Conservation (phyloP, 2,888 invertebrate genomes). For the Ischnus inquisitorius region DNA sequence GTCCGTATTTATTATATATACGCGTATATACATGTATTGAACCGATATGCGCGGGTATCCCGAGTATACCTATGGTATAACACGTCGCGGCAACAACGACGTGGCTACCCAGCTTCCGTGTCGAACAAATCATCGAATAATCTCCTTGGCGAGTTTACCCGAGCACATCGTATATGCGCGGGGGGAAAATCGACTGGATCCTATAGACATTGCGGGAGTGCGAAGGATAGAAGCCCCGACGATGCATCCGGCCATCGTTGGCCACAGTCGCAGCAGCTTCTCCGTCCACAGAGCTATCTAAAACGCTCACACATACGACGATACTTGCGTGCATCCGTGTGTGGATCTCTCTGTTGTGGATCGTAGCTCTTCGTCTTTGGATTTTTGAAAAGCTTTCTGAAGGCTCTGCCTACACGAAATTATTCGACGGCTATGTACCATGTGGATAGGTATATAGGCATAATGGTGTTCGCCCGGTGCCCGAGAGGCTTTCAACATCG, state of each 20-base stretch:
- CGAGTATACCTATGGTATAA: slow-evolving; percentile 13
- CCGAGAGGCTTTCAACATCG: slow-evolving; percentile 33
- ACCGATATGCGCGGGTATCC: slow-evolving; percentile 4
- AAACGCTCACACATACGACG: neutral
- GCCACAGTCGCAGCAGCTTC: slow-evolving; percentile 14
- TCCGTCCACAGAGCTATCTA: slow-evolving; percentile 5
- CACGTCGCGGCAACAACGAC: slow-evolving; percentile 50
- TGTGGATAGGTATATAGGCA: slow-evolving; percentile 30
- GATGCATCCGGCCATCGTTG: slow-evolving; percentile 44
- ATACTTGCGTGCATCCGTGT: neutral
- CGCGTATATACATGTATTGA: neutral
- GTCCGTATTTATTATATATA: neutral
- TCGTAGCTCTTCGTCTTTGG: slow-evolving; percentile 29
- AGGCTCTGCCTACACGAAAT: slow-evolving; percentile 21
- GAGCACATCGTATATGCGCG: slow-evolving; percentile 27
- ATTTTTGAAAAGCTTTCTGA: slow-evolving; percentile 35
- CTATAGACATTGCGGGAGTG: slow-evolving; percentile 57
- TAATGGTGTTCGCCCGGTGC: slow-evolving; percentile 40
- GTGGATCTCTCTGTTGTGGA: neutral
- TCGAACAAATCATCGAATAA: slow-evolving; percentile 70
- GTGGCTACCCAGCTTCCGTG: slow-evolving; percentile 52
- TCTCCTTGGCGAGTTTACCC: slow-evolving; percentile 67
- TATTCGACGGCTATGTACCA: slow-evolving; percentile 40
- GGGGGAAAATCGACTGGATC: slow-evolving; percentile 60
- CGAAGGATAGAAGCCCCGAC: slow-evolving; percentile 40